Evolutionary conservation across 35 echinoderm and acorn worm genomes (phyloP).

Genomic region (Stichopus chloronotus): DNA sequence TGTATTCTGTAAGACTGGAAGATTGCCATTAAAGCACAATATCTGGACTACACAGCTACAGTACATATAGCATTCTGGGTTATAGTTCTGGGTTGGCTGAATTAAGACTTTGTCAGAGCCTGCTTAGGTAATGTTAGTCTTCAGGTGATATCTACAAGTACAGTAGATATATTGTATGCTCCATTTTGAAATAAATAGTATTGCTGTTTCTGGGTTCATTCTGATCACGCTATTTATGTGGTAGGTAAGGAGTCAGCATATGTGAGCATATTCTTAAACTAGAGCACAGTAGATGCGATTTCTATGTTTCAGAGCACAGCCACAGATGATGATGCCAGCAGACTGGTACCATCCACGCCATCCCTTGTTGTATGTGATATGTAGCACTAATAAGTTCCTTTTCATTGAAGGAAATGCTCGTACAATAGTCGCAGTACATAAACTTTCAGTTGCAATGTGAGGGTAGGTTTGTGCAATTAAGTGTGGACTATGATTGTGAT

Average conservation of each 20-base stretch:
- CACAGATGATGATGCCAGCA: neutral
- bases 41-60: no score
- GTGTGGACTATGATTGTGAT: conserved; percentile 1
- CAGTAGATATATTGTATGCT: neutral
- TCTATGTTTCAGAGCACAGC: neutral
- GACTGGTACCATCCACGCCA: no score
- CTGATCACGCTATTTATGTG: neutral
- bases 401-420: neutral
- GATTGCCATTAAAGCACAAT: no score
- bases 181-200: no score
- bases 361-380: neutral
- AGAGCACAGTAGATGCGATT: neutral
- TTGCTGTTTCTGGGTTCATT: neutral
- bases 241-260: neutral
- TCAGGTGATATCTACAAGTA: conserved; percentile 1
- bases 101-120: no score
- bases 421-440: neutral
- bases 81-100: no score
- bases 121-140: no score
- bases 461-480: neutral
- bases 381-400: conserved; percentile 1
- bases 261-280: conserved; percentile 2
- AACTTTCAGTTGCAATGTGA: conserved; percentile 1
- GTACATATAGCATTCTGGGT: no score
- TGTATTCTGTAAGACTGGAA: no score